These are phyloP conservation scores for Nasonovia ribisnigri DNA, from an alignment of 2,888 invertebrate species.

Conservation along the genomic window DNA sequence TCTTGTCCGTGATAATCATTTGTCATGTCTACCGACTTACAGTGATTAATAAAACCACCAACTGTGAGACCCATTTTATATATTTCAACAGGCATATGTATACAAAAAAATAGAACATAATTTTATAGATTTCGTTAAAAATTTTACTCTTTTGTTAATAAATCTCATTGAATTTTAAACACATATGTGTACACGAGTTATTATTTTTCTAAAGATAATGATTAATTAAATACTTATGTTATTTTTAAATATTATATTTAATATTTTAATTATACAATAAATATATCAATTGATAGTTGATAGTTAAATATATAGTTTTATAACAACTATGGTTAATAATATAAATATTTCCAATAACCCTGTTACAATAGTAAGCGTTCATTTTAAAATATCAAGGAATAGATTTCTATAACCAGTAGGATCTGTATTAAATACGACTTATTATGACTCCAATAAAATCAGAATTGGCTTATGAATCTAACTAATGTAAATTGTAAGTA, in stretches of 20 bases:
- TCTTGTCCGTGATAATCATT: conserved; percentile 34
- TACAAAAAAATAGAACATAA: background rate
- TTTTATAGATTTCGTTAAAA: background rate
- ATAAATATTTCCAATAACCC: background rate
- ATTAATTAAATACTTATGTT: background rate
- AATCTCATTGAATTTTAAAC: background rate
- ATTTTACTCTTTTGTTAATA: background rate
- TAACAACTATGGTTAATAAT: too few relatives aligned
- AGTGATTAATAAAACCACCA: conserved; percentile 49
- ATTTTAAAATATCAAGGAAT: background rate
- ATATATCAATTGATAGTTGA: background rate
- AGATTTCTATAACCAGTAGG: background rate
- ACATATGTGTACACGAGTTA: background rate
- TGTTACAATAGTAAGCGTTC: background rate
- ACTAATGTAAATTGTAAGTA: background rate
- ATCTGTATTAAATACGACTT: too few relatives aligned
- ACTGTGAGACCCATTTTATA: background rate
- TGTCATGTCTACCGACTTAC: conserved; percentile 38
- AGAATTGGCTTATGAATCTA: background rate
- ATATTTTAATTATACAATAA: background rate
- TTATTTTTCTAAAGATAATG: background rate
- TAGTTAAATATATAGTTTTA: too few relatives aligned
- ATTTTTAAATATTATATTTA: background rate
- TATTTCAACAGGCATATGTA: background rate
- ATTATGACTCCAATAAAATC: background rate